Percentiles rank a stretch among this genome's conserved stretches.
Evolutionary conservation across 2,888 invertebrate species (phyloP).

Genomic region (Cecidostiba fungosa): DNA sequence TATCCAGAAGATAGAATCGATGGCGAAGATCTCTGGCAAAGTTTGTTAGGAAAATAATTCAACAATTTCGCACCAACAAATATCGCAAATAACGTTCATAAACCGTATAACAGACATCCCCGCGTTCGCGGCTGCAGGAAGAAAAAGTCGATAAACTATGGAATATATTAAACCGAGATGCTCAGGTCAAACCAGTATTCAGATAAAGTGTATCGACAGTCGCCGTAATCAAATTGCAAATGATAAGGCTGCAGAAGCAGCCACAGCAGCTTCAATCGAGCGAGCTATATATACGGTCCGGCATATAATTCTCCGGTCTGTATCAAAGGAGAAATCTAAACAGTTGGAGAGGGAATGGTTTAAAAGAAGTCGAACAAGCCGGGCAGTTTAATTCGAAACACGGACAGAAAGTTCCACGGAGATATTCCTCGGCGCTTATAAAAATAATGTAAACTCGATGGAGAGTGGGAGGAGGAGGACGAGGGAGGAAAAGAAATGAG

Average conservation of each 20-base stretch:
- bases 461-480: conserved; percentile 61
- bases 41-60: conserved; percentile 1
- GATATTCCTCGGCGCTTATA: conserved; percentile 30
- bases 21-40: no score
- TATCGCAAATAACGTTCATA: neutral
- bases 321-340: conserved; percentile 61
- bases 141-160: conserved; percentile 8
- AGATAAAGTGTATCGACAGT: conserved; percentile 33
- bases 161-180: neutral
- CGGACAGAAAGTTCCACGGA: conserved; percentile 22
- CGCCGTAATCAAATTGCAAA: conserved; percentile 49
- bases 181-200: conserved; percentile 1
- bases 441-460: conserved; percentile 55
- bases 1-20: no score
- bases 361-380: conserved; percentile 39
- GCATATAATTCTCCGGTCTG: conserved; percentile 39
- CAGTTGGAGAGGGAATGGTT: conserved; percentile 21
- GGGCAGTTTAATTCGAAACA: conserved; percentile 57
- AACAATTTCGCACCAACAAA: neutral
- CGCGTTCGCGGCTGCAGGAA: neutral
- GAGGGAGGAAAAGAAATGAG: conserved; percentile 43
- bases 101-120: neutral
- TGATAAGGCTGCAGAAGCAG: conserved; percentile 13
- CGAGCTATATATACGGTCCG: conserved; percentile 14
- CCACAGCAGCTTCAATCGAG: conserved; percentile 20